phyloP scores from a whole-genome alignment of 2,797 vertebrate species.

The Danio choprae region DNA sequence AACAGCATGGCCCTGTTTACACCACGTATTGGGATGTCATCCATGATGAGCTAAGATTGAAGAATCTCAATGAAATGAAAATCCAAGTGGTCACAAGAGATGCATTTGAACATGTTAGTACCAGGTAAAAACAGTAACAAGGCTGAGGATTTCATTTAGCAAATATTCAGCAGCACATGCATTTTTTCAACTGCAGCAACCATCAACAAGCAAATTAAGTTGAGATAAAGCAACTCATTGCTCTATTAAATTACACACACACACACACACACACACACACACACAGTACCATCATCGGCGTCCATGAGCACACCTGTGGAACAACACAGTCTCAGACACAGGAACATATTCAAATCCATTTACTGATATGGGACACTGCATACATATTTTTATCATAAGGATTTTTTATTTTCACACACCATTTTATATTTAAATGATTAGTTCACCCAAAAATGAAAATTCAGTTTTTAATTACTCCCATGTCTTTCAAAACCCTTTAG shows the following conservation, averaged over 20 bases:
- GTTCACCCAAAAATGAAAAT: too few relatives aligned
- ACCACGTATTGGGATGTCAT: too few relatives aligned
- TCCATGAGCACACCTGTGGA: constrained; percentile 83
- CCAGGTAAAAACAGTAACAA: too few relatives aligned
- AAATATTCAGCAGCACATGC: constrained; percentile 7
- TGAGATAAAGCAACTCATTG: background rate
- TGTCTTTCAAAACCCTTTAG: too few relatives aligned
- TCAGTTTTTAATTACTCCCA: too few relatives aligned
- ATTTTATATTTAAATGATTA: background rate
- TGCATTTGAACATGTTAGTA: too few relatives aligned
- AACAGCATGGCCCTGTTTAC: background rate
- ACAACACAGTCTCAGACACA: constrained; percentile 72
- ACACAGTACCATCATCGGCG: constrained; percentile 75
- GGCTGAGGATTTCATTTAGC: too few relatives aligned
- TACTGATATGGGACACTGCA: background rate
- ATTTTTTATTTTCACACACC: constrained; percentile 14
- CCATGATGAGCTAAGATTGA: too few relatives aligned
- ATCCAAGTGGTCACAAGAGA: too few relatives aligned
- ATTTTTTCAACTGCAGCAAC: constrained; percentile 17
- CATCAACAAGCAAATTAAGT: background rate
- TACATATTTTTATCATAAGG: constrained; percentile 11
- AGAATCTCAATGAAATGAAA: too few relatives aligned
- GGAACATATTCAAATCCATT: constrained; percentile 24
- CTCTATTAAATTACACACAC: constrained; percentile 30
- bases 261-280: constrained; percentile 37